Conservation (phyloP, 2,888 invertebrate species). For the Alloscopus bannaensis region DNA sequence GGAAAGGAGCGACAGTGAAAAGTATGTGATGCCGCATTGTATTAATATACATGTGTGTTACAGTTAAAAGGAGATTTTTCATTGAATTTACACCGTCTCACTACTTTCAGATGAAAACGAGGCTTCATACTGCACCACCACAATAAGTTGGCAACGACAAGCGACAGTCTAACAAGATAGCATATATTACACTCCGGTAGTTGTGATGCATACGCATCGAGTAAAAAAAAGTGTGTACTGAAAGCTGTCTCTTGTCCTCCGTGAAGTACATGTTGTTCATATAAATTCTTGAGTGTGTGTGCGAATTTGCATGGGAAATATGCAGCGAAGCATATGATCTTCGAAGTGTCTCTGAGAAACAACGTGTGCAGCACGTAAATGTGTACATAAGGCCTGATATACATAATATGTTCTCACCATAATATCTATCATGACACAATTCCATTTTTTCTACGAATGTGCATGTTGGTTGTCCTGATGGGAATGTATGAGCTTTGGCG, state of each 20-base stretch:
- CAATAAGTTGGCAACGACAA: constrained; percentile 20
- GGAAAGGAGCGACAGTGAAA: too few relatives aligned
- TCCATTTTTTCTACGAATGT: too few relatives aligned
- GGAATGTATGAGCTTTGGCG: too few relatives aligned
- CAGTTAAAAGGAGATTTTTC: constrained; percentile 38
- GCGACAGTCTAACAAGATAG: too few relatives aligned
- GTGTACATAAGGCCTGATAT: constrained; percentile 10
- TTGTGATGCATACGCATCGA: too few relatives aligned
- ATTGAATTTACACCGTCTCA: constrained; percentile 53
- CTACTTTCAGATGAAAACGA: too few relatives aligned
- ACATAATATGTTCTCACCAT: constrained; percentile 12
- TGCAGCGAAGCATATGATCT: constrained; percentile 54
- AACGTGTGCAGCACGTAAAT: constrained; percentile 28
- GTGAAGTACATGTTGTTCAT: constrained; percentile 4
- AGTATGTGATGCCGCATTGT: constrained; percentile 29
- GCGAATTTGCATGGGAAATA: constrained; percentile 57
- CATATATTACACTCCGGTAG: too few relatives aligned
- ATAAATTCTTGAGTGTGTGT: constrained; percentile 23
- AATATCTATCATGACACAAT: too few relatives aligned
- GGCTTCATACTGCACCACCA: constrained; percentile 2
- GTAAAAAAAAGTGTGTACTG: too few relatives aligned
- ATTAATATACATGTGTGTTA: constrained; percentile 27
- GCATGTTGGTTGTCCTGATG: too few relatives aligned
- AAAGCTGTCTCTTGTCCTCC: too few relatives aligned
- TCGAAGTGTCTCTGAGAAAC: constrained; percentile 43